A percentile compares a stretch with the other conserved stretches of the same genome.
phyloP scores from a whole-genome alignment of 2,888 invertebrate genomes.

The Platerodrilus igneus region DNA sequence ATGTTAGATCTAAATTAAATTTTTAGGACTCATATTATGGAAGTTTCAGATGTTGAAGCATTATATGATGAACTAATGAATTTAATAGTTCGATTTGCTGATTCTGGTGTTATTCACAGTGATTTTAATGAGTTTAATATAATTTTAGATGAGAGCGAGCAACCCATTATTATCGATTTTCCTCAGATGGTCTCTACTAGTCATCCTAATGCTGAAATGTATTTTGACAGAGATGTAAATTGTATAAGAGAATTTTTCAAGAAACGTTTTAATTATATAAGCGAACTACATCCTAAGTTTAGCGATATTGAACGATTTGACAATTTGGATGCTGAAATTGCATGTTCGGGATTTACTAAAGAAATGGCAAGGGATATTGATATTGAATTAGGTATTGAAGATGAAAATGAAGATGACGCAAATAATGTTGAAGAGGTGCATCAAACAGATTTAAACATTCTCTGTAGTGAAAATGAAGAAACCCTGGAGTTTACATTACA shows the following conservation, averaged over 20 bases:
- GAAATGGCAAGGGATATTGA: constrained; percentile 71
- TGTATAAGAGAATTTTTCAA: constrained; percentile 90
- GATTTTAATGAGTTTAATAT: constrained; percentile 99
- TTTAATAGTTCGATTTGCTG: constrained; percentile 82
- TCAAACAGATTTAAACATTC: constrained; percentile 2
- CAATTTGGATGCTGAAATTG: constrained; percentile 80
- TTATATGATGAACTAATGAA: constrained; percentile 94
- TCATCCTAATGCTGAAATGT: constrained; percentile 87
- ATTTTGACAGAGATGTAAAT: constrained; percentile 91
- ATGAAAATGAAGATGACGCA: constrained; percentile 39
- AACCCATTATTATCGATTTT: constrained; percentile 91
- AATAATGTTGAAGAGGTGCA: constrained; percentile 31
- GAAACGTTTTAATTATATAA: constrained; percentile 84
- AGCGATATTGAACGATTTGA: constrained; percentile 72
- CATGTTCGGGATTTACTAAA: constrained; percentile 85
- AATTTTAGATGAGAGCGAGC: constrained; percentile 75
- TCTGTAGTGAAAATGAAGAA: neutral
- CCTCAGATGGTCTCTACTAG: constrained; percentile 98
- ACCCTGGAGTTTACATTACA: constrained; percentile 4
- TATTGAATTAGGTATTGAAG: constrained; percentile 54
- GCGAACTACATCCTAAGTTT: constrained; percentile 74
- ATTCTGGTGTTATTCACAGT: constrained; percentile 95
- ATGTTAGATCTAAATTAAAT: constrained; percentile 10
- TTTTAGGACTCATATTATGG: constrained; percentile 56
- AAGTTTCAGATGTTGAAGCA: constrained; percentile 64